phyloP scores from a whole-genome alignment of 2,113 vertebrate species.

The Calyptommatus sinebrachiatus region DNA sequence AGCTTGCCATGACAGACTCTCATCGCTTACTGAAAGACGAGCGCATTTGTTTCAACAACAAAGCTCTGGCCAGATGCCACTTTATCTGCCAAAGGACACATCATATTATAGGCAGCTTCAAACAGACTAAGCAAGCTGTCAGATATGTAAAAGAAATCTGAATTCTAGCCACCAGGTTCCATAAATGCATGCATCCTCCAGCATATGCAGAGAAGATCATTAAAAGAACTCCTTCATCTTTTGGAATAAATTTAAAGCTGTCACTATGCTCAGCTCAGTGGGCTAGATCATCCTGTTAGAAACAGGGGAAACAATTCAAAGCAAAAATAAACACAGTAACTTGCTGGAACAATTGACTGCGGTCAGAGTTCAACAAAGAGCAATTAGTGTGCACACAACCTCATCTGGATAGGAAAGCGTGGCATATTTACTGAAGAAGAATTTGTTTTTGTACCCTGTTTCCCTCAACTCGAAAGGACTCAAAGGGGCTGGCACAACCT shows the following conservation, averaged over 20 bases:
- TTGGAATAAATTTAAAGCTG: background rate
- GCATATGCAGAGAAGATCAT: background rate
- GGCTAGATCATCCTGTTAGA: background rate
- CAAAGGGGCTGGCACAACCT: too few relatives aligned
- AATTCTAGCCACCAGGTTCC: background rate
- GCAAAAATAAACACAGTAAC: background rate
- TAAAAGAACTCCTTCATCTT: background rate
- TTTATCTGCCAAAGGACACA: background rate
- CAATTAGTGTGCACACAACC: background rate
- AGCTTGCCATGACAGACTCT: background rate
- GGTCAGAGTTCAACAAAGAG: background rate
- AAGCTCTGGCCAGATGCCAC: background rate
- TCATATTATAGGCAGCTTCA: background rate
- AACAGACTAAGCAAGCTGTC: background rate
- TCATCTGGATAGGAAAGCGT: background rate
- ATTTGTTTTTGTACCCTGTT: too few relatives aligned
- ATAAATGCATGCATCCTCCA: background rate
- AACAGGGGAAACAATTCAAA: background rate
- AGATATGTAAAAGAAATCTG: background rate
- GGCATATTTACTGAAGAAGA: background rate
- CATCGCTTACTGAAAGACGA: too few relatives aligned
- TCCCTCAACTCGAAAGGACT: too few relatives aligned
- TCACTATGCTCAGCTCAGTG: background rate
- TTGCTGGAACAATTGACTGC: background rate
- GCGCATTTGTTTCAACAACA: background rate